Evolutionary conservation across 2,113 vertebrate species (phyloP).

Genomic region (Cynocephalus volans): DNA sequence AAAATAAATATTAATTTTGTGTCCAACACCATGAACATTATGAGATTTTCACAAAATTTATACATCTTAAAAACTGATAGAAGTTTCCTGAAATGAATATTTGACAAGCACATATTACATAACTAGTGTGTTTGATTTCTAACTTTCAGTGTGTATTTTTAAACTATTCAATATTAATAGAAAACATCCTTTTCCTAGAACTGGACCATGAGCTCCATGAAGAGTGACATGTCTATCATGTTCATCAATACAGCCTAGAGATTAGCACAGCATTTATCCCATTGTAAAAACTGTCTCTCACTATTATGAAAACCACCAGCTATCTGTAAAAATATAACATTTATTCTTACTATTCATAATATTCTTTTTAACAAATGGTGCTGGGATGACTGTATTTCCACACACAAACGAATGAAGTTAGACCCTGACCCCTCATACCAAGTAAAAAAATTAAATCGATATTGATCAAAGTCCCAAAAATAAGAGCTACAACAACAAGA

Average conservation of each 20-base stretch:
- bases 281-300: neutral
- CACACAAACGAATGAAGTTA: neutral
- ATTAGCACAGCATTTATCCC: neutral
- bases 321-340: neutral
- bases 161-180: neutral
- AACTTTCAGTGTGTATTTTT: neutral
- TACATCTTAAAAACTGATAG: constrained; percentile 9
- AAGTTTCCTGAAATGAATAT: constrained; percentile 28
- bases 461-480: neutral
- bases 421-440: neutral
- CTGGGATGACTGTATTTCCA: neutral
- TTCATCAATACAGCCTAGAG: neutral
- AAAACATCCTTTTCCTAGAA: neutral
- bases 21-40: neutral
- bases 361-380: neutral
- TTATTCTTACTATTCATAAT: neutral
- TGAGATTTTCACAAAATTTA: neutral
- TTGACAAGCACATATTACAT: neutral
- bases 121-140: constrained; percentile 7
- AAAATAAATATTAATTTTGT: constrained; percentile 55
- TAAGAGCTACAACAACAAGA: neutral
- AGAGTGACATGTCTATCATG: neutral
- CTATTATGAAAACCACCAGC: neutral
- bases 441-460: constrained; percentile 45
- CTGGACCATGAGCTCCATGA: neutral